Base-by-base conservation (phyloP, 2,888 invertebrate genomes). In the Acleris emargana region DNA sequence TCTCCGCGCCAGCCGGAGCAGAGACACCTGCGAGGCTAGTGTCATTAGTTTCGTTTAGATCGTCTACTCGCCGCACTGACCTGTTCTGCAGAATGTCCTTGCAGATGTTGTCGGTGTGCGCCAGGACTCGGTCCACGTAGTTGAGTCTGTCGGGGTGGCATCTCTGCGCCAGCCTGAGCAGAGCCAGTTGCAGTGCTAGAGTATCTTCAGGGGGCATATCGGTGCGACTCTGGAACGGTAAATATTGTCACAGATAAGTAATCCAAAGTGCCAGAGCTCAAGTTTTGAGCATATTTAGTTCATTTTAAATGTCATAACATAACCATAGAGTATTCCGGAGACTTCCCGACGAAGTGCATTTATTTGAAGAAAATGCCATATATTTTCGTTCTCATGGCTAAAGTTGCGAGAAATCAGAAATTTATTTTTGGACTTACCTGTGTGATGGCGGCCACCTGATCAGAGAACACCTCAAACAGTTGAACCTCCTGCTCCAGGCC, bases 131-230 rank as follows among this genome's bases (percentile, higher is more conserved):
- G 86, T 99, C 99, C 3, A 99, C 98, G 81, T 98, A 99, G 84
- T 98, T 97, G 17, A 98, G 95, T 78, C 97, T 94, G 80, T 98
- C 97, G 0, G 98, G 97, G 89, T 99, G 99, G 82, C 99, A 99
- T 79, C 99, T 98, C 78, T 99, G 96, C 0, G 99, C 99, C 70
- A 99, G 92, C 87, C 98, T 98, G 62, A 99, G 95, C 52, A 99
- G 92, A 6, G 99, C 97, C 62, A 99, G 97, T 76, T 99, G 99
- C 62, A 99, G 93, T 7, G 99, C 96, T 18, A 99, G 95, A 82
- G 98, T 98, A 87, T 99, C 99, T 89, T 99, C 99, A 22, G 97
- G 89, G 0, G 99, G 97, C 96, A 99, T 97, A 83, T 99, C 98
- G 68, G 96, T 96, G 52, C 99, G 96, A 68, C 96, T 97, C 95